phyloP scores from a whole-genome alignment of 2,797 vertebrate species.

The Ispidina lecontei region DNA sequence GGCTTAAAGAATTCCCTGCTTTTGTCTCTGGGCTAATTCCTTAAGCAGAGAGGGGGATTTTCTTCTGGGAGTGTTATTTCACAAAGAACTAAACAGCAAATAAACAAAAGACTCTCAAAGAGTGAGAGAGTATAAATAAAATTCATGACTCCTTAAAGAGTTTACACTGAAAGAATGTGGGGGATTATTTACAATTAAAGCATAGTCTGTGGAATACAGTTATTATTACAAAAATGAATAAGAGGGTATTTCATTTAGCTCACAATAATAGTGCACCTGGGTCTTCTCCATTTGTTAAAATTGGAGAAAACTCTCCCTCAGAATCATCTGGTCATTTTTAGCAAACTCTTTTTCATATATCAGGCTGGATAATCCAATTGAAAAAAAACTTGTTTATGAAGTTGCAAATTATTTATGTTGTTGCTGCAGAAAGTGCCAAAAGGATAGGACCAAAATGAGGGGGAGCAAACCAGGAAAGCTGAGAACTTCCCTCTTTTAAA shows the following conservation, averaged over 20 bases:
- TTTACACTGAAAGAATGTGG: conserved; percentile 85
- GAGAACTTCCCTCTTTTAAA: not conserved
- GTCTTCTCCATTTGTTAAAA: conserved; percentile 53
- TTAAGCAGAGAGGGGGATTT: conserved; percentile 91
- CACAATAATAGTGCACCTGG: conserved; percentile 77
- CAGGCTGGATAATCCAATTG: not conserved
- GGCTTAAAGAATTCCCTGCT: conserved; percentile 91
- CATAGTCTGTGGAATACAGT: conserved; percentile 78
- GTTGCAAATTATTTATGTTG: not conserved
- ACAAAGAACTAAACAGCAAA: conserved; percentile 88
- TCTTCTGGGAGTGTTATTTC: conserved; percentile 86
- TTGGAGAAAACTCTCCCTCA: conserved; percentile 44
- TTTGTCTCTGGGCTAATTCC: conserved; percentile 96
- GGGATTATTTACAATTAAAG: conserved; percentile 87
- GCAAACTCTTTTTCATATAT: not conserved
- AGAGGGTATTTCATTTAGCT: conserved; percentile 71
- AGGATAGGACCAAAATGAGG: not conserved
- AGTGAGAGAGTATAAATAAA: conserved; percentile 88
- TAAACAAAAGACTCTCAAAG: conserved; percentile 88
- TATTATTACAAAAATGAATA: conserved; percentile 78
- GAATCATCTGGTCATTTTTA: not conserved
- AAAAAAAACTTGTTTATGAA: conserved; percentile 31
- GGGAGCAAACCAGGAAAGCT: not conserved
- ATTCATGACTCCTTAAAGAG: conserved; percentile 89
- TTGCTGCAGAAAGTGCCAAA: not conserved